These are phyloP conservation scores for Odontothrips loti DNA, from an alignment of 2,888 invertebrate genomes.

Conservation along the genomic window DNA sequence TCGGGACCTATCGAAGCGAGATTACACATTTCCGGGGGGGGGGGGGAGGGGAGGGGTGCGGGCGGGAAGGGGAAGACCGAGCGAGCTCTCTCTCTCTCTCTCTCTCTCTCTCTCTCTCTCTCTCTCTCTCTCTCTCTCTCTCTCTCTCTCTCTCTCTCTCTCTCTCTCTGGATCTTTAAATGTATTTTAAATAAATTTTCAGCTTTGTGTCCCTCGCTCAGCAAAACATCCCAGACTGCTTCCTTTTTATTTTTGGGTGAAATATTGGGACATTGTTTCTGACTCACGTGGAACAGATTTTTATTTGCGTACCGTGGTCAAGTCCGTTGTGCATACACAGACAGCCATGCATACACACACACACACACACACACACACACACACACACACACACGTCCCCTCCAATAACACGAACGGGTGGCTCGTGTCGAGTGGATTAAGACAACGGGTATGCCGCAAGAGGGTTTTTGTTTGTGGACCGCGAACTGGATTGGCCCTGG, in stretches of 20 bases:
- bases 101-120: conserved; percentile 32
- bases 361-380: too few species aligned
- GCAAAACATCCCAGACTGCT: too few species aligned
- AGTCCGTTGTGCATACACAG: too few species aligned
- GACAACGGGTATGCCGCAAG: neutral
- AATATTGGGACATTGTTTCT: neutral
- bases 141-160: conserved; percentile 29
- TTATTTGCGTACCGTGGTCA: too few species aligned
- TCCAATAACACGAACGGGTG: neutral
- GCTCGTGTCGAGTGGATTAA: neutral
- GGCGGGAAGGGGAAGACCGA: neutral
- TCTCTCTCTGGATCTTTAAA: conserved; percentile 26
- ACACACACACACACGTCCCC: too few species aligned
- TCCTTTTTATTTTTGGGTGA: too few species aligned
- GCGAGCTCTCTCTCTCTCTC: conserved; percentile 25
- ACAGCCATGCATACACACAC: too few species aligned
- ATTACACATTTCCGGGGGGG: neutral
- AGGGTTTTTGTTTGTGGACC: too few species aligned
- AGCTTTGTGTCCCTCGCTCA: too few species aligned
- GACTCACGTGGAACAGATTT: neutral
- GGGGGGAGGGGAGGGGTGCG: neutral
- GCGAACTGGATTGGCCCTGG: neutral
- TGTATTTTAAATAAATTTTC: conserved; percentile 30
- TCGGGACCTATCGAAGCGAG: neutral
- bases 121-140: conserved; percentile 2